A percentile compares a stretch with the other conserved stretches of the same genome.
Conservation (phyloP, 2,113 vertebrate genomes). For the Atrichornis clamosus region DNA sequence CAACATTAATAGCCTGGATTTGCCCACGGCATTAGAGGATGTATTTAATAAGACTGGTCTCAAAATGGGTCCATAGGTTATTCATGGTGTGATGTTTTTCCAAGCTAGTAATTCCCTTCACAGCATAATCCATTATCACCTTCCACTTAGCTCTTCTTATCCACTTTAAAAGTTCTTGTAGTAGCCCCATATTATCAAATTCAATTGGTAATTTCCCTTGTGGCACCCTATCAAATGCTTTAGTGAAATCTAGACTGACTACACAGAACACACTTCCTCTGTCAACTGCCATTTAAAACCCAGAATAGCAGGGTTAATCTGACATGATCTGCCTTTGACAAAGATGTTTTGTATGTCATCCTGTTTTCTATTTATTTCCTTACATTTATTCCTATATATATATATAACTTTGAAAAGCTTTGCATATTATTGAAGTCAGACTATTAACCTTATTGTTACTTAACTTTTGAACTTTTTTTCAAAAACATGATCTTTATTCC, state of each 20-base stretch:
- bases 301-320: neutral
- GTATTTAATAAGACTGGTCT: neutral
- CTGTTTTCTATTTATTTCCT: neutral
- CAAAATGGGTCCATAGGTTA: constrained; percentile 3
- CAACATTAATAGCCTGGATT: neutral
- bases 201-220: constrained; percentile 38
- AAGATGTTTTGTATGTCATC: neutral
- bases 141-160: constrained; percentile 41
- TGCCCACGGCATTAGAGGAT: neutral
- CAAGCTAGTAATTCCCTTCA: constrained; percentile 1
- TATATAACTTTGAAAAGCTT: neutral
- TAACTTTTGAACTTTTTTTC: neutral
- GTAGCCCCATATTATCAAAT: constrained; percentile 41
- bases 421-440: neutral
- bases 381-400: neutral
- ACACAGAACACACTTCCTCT: constrained; percentile 21
- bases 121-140: constrained; percentile 38
- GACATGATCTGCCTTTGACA: neutral
- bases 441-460: neutral
- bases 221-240: constrained; percentile 27
- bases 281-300: constrained; percentile 31
- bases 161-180: constrained; percentile 39
- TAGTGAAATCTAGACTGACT: constrained; percentile 46
- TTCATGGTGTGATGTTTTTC: neutral
- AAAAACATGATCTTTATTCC: neutral